phyloP scores from a whole-genome alignment of 1,140 invertebrate genomes.

The Ips nitidus region DNA sequence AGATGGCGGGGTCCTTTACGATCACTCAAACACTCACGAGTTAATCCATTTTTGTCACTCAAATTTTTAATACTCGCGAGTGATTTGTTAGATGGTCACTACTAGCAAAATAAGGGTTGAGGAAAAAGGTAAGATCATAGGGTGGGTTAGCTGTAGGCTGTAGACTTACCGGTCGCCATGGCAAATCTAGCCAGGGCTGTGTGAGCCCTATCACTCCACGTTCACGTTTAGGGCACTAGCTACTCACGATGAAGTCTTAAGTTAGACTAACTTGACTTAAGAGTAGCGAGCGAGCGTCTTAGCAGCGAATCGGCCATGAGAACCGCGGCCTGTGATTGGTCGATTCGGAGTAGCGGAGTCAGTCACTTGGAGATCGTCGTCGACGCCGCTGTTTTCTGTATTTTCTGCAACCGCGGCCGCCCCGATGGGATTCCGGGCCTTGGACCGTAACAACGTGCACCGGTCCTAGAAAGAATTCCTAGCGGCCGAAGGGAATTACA shows the following conservation, averaged over 20 bases:
- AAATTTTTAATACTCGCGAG: background rate
- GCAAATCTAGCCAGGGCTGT: constrained; percentile 43
- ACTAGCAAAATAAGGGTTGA: constrained; percentile 5
- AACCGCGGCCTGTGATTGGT: constrained; percentile 37
- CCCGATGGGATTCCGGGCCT: constrained; percentile 24
- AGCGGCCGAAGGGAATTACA: background rate
- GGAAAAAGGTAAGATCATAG: background rate
- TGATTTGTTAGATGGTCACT: background rate
- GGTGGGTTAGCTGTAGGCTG: too few relatives aligned
- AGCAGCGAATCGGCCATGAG: constrained; percentile 37
- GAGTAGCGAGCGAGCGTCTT: constrained; percentile 39
- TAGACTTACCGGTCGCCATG: constrained; percentile 45
- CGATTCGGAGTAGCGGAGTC: constrained; percentile 37
- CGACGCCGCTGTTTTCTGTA: constrained; percentile 29
- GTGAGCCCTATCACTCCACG: constrained; percentile 42
- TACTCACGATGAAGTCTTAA: constrained; percentile 44
- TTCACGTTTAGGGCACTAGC: constrained; percentile 40
- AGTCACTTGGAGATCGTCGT: constrained; percentile 37
- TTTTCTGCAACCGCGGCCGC: constrained; percentile 32
- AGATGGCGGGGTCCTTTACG: constrained; percentile 4
- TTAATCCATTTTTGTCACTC: constrained; percentile 20
- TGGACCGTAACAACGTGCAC: constrained; percentile 17
- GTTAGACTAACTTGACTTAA: constrained; percentile 42
- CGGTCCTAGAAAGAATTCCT: constrained; percentile 24
- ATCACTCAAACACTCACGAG: constrained; percentile 10